Evolutionary conservation across 2,888 invertebrate genomes (phyloP), one percentile per base, ranked within the genome.

Genomic region (Drosophila ustulata): DNA sequence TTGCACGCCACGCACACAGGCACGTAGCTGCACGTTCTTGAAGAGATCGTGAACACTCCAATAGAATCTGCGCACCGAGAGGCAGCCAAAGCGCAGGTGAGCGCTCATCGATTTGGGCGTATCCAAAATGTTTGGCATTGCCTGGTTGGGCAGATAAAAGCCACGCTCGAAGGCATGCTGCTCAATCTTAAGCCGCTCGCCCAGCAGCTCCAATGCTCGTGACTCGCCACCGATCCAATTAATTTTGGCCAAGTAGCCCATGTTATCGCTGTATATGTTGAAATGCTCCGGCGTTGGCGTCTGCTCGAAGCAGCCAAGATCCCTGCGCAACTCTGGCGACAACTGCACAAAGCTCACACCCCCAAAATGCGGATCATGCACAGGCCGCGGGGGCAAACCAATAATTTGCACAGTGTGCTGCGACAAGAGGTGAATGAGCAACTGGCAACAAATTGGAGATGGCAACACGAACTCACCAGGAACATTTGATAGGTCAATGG

Each of bases 401-500:
- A 95, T 93, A 0, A 94, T 94, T 4, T 93, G 92, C 13, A 95
- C 94, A 0, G 95, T 95, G 71, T 95, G 95, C 95, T 95, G 82
- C 3, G 1, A 1, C 2, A 30, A n/a, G 2, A n/a, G 1, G 4
- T 18, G 7, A 0, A 11, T 50, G 4, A 47, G n/a, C n/a, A 37
- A 56, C 8, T 11, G 4, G 25, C 7, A 32, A 3, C 3, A 4
- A n/a, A 13, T 5, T 39, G 1, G 7, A 37, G 4, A 25, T 0
- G 11, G 11, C 18, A 1, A 4, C 1, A 1, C 0, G 0, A 5
- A 89, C 93, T 92, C 79, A 95, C 95, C 92, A 95, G 90, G 88
- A 96, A 96, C 94, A 95, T 94, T 90, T 94, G 94, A 89, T 95
- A 96, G 0, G 96, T 96, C 8, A 96, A 92, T 11, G 96, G 96